Base-by-base conservation (phyloP, 2,113 vertebrate species). In the Amphilophus citrinellus region DNA sequence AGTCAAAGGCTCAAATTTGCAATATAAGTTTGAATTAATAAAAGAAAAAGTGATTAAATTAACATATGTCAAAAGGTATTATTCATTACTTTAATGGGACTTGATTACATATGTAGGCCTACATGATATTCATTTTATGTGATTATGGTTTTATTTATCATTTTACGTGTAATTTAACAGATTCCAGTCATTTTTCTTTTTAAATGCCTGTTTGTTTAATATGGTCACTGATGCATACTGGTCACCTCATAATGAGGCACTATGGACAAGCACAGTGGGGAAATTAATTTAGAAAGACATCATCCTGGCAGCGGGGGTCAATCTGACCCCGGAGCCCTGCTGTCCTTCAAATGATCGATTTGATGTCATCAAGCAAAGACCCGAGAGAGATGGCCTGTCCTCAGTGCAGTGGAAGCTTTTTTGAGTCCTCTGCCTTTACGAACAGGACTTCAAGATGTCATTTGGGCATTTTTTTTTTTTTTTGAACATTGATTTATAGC, bases 251-350 rank as follows among this genome's bases (percentile, higher is more conserved):
- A 73, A 57, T n/a, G 8, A 57, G 56, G 18, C 56, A 57, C 56
- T 57, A 10, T n/a, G 20, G 10, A 50, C 68, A 4, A 73, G 47
- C 68, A 56, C 18, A 56, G 17, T 35, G 53, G 20, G 47, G n/a
- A 73, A 73, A 73, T 73, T 9, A 35, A 73, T 73, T 56, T 47
- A 35, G 68, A 73, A 73, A 53, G 27, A 73, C 68, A 56, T 73
- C 47, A 35, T 73, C 47, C n/a, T 56, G 68, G 53, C 47, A 56
- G 17, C 53, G 0, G 0, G 35, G 66, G 68, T 73, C 24, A 1
- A 73, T 73, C 18, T 73, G 68, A 56, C 47, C 47, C 27, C 44
- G n/a, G 47, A 35, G 68, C 10, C 68, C 47, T 13, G 57, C n/a
- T 73, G 47, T 18, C 3, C 68, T 73, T 73, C 53, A 73, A n/a